These are phyloP conservation scores for Brachionichthys hirsutus DNA, from an alignment of 2,113 vertebrate species.

Conservation along the genomic window DNA sequence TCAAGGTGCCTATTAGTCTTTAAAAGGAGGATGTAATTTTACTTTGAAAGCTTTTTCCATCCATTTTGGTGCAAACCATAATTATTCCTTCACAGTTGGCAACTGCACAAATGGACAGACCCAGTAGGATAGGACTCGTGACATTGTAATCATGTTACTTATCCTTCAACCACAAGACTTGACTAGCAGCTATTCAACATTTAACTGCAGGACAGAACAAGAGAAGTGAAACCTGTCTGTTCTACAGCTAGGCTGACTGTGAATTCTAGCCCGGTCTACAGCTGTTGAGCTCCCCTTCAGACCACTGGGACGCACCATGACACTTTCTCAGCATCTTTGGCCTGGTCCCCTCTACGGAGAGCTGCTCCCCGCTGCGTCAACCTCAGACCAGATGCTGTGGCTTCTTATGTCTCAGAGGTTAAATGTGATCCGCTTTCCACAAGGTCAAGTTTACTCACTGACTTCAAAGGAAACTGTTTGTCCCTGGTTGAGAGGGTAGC, in stretches of 20 bases:
- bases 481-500: slow-evolving; percentile 3
- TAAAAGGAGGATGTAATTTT: too few species aligned
- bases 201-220: not conserved
- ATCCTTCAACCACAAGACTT: too few species aligned
- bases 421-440: slow-evolving; percentile 41
- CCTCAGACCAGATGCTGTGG: slow-evolving; percentile 38
- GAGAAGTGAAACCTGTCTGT: not conserved
- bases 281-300: slow-evolving; percentile 41
- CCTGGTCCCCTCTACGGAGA: slow-evolving; percentile 40
- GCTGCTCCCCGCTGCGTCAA: slow-evolving; percentile 47
- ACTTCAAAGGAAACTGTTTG: slow-evolving; percentile 35
- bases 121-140: too few species aligned
- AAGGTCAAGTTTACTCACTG: slow-evolving; percentile 39
- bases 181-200: too few species aligned
- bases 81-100: too few species aligned
- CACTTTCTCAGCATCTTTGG: slow-evolving; percentile 49
- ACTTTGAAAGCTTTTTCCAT: too few species aligned
- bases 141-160: too few species aligned
- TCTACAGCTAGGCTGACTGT: slow-evolving; percentile 6
- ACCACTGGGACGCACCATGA: slow-evolving; percentile 40
- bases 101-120: too few species aligned
- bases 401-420: slow-evolving; percentile 27
- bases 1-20: too few species aligned
- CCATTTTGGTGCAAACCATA: too few species aligned
- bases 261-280: slow-evolving; percentile 31